A percentile compares a stretch with the other conserved stretches of the same genome.
Conservation (phyloP, 2,113 vertebrate genomes). For the Erpornis zantholeuca region DNA sequence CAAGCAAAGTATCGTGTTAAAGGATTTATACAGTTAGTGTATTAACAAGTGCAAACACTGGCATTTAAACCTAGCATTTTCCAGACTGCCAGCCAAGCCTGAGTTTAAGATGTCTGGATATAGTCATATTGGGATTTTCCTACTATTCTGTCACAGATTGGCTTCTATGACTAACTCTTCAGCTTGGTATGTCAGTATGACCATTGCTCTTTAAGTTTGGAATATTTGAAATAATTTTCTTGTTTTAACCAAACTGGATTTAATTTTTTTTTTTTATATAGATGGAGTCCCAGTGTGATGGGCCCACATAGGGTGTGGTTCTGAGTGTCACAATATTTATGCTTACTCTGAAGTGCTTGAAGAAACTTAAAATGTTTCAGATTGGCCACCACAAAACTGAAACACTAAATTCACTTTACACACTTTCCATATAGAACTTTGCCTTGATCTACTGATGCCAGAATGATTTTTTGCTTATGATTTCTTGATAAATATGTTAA, state of each 20-base stretch:
- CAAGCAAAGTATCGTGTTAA: conserved; percentile 55
- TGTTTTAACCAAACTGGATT: not conserved
- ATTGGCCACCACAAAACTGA: not conserved
- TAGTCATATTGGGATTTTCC: not conserved
- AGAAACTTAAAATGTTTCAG: not conserved
- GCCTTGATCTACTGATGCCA: not conserved
- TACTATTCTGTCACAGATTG: not conserved
- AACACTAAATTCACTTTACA: not conserved
- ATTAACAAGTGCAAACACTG: conserved; percentile 44
- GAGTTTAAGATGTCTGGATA: not conserved
- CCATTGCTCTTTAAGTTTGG: not conserved
- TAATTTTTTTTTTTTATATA: too few species aligned
- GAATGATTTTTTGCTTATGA: too few species aligned
- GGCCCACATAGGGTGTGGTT: not conserved
- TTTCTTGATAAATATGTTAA: too few species aligned
- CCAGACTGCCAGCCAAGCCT: not conserved
- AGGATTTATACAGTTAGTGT: conserved; percentile 47
- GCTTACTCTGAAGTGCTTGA: not conserved
- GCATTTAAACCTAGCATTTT: conserved; percentile 41
- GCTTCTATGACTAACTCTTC: not conserved
- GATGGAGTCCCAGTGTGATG: not conserved
- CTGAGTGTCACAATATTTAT: not conserved
- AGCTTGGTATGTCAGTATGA: not conserved
- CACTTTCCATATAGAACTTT: not conserved
- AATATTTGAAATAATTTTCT: not conserved